A percentile compares a stretch with the other conserved stretches of the same genome.
Evolutionary conservation across 2,113 vertebrate species (phyloP).

Genomic region (Hypomesus transpacificus): DNA sequence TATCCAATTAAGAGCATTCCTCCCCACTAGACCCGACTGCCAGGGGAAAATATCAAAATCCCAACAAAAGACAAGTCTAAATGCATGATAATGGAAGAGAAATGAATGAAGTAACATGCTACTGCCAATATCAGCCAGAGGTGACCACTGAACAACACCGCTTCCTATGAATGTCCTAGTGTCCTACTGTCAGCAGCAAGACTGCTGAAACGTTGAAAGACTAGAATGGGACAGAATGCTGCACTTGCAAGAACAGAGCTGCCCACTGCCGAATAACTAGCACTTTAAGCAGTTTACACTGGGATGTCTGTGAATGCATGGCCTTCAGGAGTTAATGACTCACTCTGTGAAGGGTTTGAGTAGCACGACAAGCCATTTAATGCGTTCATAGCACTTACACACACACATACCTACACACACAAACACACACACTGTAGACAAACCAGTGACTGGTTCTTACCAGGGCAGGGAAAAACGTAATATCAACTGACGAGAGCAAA

Average conservation of each 20-base stretch:
- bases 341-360: conserved; percentile 12
- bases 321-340: conserved; percentile 12
- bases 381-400: conserved; percentile 48
- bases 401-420: conserved; percentile 1
- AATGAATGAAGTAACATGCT: no score
- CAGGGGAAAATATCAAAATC: not conserved
- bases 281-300: conserved; percentile 1
- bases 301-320: not conserved
- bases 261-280: conserved; percentile 1
- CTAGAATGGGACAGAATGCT: conserved; percentile 53
- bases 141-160: not conserved
- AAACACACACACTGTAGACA: conserved; percentile 9
- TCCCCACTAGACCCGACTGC: not conserved
- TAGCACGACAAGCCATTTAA: conserved; percentile 29
- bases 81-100: no score
- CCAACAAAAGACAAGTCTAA: no score
- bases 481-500: not conserved
- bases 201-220: conserved; percentile 58
- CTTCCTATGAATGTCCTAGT: conserved; percentile 13
- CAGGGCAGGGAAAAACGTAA: not conserved
- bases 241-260: conserved; percentile 39
- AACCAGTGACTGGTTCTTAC: conserved; percentile 2
- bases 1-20: not conserved
- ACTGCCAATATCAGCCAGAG: not conserved
- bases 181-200: conserved; percentile 46